Conservation (phyloP, 92 coral and sea anemone genomes). For the Zoanthus solanderi region DNA sequence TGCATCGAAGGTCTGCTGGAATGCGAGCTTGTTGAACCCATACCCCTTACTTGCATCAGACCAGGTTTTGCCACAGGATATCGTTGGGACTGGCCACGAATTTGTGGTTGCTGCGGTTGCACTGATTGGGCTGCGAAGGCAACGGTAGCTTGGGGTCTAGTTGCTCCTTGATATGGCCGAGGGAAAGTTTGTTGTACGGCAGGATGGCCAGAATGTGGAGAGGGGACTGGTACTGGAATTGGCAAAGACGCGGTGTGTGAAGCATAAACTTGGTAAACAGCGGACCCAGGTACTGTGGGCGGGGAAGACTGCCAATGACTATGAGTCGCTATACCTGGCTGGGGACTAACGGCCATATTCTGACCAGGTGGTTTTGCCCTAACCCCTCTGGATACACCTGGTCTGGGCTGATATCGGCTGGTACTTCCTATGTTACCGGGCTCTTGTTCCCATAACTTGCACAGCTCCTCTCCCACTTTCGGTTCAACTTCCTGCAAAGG, state of each 20-base stretch:
- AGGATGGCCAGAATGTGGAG: constrained; percentile 81
- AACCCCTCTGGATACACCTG: constrained; percentile 48
- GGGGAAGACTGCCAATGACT: constrained; percentile 84
- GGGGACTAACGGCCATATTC: constrained; percentile 45
- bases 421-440: constrained; percentile 49
- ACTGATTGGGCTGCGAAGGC: constrained; percentile 62
- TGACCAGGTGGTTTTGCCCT: constrained; percentile 61
- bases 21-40: constrained; percentile 29
- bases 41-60: constrained; percentile 41
- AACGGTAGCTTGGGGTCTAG: constrained; percentile 71
- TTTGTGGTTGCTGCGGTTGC: constrained; percentile 20
- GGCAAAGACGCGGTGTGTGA: constrained; percentile 98
- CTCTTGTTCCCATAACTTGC: constrained; percentile 90
- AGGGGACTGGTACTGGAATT: constrained; percentile 93
- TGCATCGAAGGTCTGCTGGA: constrained; percentile 45
- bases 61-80: constrained; percentile 29
- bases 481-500: constrained; percentile 90
- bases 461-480: constrained; percentile 87
- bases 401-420: constrained; percentile 60
- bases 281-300: constrained; percentile 67
- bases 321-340: constrained; percentile 41
- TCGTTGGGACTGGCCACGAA: constrained; percentile 33
- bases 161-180: constrained; percentile 69
- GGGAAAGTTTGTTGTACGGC: constrained; percentile 78
- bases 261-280: constrained; percentile 85